Base-by-base conservation (phyloP, 2,888 invertebrate species). In the Melieria crassipennis region DNA sequence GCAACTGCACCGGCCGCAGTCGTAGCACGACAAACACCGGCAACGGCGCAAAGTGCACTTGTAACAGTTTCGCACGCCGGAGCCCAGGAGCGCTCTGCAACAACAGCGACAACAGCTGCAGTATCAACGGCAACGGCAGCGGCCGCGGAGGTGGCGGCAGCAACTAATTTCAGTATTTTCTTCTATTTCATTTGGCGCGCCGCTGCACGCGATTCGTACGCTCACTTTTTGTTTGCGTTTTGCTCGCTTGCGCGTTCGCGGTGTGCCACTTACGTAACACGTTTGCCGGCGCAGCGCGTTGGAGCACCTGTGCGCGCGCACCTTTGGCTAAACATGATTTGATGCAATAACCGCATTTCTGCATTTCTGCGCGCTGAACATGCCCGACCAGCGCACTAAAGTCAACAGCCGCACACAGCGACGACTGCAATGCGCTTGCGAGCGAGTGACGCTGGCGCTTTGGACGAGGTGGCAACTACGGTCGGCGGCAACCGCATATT, bases 291-390 rank as follows among this genome's bases (percentile, higher is more conserved):
- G 11, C n/a, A 46, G 55, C 55, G 42, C 65, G 45, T 6, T 45
- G 56, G 45, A 43, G 65, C 65, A 65, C 65, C 65, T 65, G 65
- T 55, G 55, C 55, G 65, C 65, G 56, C 55, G 65, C 50, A 55
- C 65, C 56, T 45, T 65, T 65, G 65, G 50, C 42, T 47, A 30
- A 63, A 45, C 45, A 16, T 13, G 11, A 55, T 45, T 45, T 43
- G n/a, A 16, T 46, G 10, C 45, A 55, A 13, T 43, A 65, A 13
- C 7, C 16, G 13, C 9, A 46, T 45, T 65, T 65, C 30, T 30
- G 30, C 52, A 13, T 11, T 52, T n/a, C 6, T 52, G 9, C 10
- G n/a, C 10, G 52, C 9, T 7, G 9, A 7, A n/a, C 5, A 52
- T 52, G 52, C 13, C 52, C 52, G 30, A 2, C 30, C 30, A 3